These are phyloP conservation scores for Perognathus longimembris DNA, from an alignment of 2,113 vertebrate species.

Conservation along the genomic window DNA sequence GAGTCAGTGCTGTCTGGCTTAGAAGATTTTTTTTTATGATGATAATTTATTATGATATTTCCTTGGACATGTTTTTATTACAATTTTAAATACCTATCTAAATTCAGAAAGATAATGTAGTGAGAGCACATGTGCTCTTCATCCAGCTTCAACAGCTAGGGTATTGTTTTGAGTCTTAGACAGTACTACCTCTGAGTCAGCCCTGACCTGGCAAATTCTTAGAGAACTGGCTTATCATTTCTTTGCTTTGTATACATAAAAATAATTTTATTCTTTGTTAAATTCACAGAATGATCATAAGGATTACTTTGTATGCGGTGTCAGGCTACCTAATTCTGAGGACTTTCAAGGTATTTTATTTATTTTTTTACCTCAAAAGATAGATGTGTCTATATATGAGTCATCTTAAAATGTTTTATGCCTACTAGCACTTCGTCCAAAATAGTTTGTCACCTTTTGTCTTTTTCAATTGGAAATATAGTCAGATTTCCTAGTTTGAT, in stretches of 20 bases:
- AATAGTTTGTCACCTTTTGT: not conserved
- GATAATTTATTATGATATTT: too few species aligned
- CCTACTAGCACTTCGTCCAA: not conserved
- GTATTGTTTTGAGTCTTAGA: not conserved
- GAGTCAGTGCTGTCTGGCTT: too few species aligned
- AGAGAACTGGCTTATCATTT: constrained; percentile 34
- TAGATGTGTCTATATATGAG: not conserved
- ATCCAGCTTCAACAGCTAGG: not conserved
- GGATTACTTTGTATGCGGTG: constrained; percentile 98
- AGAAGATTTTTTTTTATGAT: too few species aligned
- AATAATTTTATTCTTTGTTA: constrained; percentile 78
- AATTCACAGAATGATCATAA: constrained; percentile 94
- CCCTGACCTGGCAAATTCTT: not conserved
- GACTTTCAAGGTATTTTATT: constrained; percentile 97
- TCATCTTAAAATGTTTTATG: constrained; percentile 37
- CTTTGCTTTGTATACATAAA: constrained; percentile 35
- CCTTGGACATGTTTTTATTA: constrained; percentile 15
- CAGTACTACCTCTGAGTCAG: not conserved
- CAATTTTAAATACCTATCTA: not conserved
- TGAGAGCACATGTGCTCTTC: not conserved
- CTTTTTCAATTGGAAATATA: not conserved
- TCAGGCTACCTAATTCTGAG: constrained; percentile 99
- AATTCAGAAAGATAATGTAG: not conserved
- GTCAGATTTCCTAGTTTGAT: not conserved
- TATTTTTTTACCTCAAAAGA: constrained; percentile 46